phyloP scores from a whole-genome alignment of 2,797 vertebrate genomes.

The Acrocephalus scirpaceus region DNA sequence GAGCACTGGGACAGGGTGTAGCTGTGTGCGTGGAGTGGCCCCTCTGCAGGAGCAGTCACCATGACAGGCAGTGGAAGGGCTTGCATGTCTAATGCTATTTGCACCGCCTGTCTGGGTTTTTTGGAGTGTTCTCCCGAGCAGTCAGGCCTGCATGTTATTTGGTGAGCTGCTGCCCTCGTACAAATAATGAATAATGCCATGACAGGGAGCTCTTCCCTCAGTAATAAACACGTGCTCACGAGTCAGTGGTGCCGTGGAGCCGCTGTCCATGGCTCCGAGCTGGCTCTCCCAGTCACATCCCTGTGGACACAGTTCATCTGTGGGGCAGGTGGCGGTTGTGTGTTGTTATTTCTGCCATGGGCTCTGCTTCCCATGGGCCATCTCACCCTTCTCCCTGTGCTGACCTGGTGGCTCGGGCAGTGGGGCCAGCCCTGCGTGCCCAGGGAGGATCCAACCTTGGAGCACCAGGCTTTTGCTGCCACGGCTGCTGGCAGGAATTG shows the following conservation, averaged over 20 bases:
- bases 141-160: not conserved
- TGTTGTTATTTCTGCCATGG: not conserved
- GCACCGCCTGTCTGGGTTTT: not conserved
- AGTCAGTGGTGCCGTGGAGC: not conserved
- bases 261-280: not conserved
- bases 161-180: not conserved
- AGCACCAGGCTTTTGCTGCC: accelerated
- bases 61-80: not conserved
- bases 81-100: conserved; percentile 25
- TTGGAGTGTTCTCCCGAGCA: not conserved
- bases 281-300: accelerated
- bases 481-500: accelerated
- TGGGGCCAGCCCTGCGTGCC: accelerated
- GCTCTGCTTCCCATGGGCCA: accelerated
- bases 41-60: not conserved
- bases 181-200: not conserved
- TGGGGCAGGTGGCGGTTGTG: not conserved
- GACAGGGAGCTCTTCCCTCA: not conserved
- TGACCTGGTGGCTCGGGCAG: not conserved
- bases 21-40: not conserved
- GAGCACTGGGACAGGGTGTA: not conserved
- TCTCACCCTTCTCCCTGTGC: not conserved
- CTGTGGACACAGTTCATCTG: accelerated
- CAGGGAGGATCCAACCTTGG: accelerated
- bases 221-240: not conserved